phyloP scores from a whole-genome alignment of 2,888 invertebrate species.

The Stomorhina lunata region DNA sequence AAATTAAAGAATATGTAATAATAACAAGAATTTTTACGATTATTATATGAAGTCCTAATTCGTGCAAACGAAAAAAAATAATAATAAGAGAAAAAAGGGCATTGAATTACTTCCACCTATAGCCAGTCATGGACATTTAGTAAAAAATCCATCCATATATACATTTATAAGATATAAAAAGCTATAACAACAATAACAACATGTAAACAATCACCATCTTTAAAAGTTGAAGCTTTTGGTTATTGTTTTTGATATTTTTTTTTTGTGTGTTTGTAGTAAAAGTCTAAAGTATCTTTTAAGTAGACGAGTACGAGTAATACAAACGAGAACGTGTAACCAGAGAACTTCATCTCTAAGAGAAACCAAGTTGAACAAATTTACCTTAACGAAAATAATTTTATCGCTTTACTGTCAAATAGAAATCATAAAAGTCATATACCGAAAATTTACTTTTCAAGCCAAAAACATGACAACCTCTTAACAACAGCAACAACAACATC shows the following conservation, averaged over 20 bases:
- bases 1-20: conserved; percentile 43
- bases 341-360: neutral
- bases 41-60: conserved; percentile 57
- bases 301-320: conserved; percentile 13
- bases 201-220: conserved; percentile 36
- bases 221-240: too few relatives aligned
- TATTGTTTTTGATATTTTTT: neutral
- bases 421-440: conserved; percentile 68
- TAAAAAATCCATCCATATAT: conserved; percentile 24
- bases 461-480: conserved; percentile 46
- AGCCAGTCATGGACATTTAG: conserved; percentile 57
- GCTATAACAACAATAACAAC: conserved; percentile 14
- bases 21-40: conserved; percentile 57
- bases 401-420: conserved; percentile 68
- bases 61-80: conserved; percentile 49
- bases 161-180: neutral
- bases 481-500: conserved; percentile 13
- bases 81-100: conserved; percentile 37
- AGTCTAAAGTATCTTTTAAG: conserved; percentile 27
- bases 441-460: conserved; percentile 65
- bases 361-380: conserved; percentile 55
- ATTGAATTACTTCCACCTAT: conserved; percentile 54
- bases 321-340: conserved; percentile 28
- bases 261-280: neutral
- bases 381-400: conserved; percentile 61